phyloP scores from a whole-genome alignment of 2,113 vertebrate species.

The Colinus virginianus region DNA sequence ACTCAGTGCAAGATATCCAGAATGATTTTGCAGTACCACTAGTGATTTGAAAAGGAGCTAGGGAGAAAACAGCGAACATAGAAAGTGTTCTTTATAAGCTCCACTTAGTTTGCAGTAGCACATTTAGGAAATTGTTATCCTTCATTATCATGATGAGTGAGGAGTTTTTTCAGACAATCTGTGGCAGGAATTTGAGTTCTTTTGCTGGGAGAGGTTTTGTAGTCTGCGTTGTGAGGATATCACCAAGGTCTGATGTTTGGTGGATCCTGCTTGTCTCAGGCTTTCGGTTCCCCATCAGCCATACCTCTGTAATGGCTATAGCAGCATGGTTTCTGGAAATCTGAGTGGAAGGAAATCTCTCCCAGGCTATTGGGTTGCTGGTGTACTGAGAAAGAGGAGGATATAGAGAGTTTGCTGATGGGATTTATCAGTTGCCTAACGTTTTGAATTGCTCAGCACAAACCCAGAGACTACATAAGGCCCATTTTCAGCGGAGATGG shows the following conservation, averaged over 20 bases:
- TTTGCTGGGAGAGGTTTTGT: neutral
- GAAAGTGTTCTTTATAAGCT: neutral
- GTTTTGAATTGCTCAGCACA: neutral
- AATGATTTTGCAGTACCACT: neutral
- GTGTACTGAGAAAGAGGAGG: neutral
- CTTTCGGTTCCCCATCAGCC: neutral
- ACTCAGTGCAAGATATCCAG: neutral
- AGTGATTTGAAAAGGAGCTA: neutral
- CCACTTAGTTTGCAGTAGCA: too few relatives aligned
- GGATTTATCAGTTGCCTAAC: neutral
- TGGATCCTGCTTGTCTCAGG: neutral
- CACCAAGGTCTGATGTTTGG: neutral
- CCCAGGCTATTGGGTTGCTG: fast-evolving
- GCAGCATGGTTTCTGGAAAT: neutral
- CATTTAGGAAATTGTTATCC: neutral
- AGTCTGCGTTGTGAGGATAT: fast-evolving
- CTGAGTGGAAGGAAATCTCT: neutral
- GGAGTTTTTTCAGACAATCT: neutral
- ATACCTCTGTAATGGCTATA: fast-evolving
- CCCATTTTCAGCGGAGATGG: neutral
- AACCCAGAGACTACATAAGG: neutral
- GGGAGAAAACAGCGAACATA: neutral
- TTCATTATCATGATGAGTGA: neutral
- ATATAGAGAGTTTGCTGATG: neutral
- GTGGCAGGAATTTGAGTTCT: neutral